These are phyloP conservation scores for Drosophila gunungcola DNA, from an alignment of 1,140 invertebrate genomes.

Conservation along the genomic window DNA sequence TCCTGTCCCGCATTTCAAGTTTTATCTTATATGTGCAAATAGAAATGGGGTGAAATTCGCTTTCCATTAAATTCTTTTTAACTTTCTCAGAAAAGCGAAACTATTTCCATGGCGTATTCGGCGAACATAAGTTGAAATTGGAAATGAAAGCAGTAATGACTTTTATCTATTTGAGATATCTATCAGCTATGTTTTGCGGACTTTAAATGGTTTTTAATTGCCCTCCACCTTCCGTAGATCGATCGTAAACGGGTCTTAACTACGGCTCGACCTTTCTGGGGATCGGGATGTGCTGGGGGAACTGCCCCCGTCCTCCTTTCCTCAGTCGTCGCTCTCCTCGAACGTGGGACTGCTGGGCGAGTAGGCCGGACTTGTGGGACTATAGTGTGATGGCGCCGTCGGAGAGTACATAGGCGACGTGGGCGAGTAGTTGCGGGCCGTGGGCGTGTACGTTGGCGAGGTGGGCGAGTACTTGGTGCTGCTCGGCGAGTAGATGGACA, in stretches of 20 bases:
- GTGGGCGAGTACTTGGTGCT: constrained; percentile 94
- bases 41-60: not conserved
- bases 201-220: not conserved
- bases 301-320: not conserved
- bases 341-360: constrained; percentile 86
- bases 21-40: not conserved
- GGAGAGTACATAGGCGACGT: constrained; percentile 93
- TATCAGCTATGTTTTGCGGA: not conserved
- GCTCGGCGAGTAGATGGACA: constrained; percentile 88
- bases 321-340: constrained; percentile 78
- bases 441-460: constrained; percentile 86
- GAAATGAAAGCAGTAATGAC: not conserved
- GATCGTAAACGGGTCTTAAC: not conserved
- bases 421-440: constrained; percentile 88
- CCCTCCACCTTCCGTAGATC: not conserved
- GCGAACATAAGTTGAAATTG: not conserved
- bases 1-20: too few species aligned
- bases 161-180: not conserved
- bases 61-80: not conserved
- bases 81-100: not conserved
- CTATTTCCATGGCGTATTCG: not conserved
- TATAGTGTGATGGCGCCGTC: constrained; percentile 90
- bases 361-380: constrained; percentile 92
- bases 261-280: not conserved
- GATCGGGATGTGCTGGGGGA: not conserved